Conservation (phyloP, 2,888 invertebrate species). For the Orthosia gracilis region DNA sequence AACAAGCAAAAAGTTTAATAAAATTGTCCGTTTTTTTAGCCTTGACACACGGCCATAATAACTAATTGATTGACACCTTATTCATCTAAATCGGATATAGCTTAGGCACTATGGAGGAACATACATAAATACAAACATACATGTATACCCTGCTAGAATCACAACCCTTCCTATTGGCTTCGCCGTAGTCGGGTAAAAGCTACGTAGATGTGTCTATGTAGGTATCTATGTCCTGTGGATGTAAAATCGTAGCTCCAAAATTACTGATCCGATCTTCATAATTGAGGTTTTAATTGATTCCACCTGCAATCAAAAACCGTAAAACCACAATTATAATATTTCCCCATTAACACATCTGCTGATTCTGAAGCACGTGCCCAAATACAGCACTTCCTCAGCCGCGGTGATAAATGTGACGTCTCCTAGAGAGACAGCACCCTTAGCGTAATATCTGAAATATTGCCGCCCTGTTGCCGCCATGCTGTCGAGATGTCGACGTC, state of each 20-base stretch:
- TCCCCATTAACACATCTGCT: conserved; percentile 35
- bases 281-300: neutral
- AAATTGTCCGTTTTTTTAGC: no score
- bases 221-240: no score
- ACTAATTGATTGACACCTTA: no score
- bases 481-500: conserved; percentile 73
- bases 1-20: no score
- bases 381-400: conserved; percentile 18
- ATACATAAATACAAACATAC: no score
- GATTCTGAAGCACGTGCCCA: conserved; percentile 17
- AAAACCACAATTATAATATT: conserved; percentile 8
- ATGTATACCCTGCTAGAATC: no score
- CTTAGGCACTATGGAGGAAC: no score
- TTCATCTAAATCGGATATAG: no score
- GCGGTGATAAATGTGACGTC: conserved; percentile 53
- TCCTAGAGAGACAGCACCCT: conserved; percentile 60
- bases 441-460: conserved; percentile 70
- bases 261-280: neutral
- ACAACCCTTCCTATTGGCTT: no score
- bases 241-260: neutral
- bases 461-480: conserved; percentile 61
- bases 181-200: no score
- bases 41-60: no score
- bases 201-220: no score
- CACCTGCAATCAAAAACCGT: neutral